Evolutionary conservation across 1,140 invertebrate species (phyloP).

Genomic region (Drosophila cardini): DNA sequence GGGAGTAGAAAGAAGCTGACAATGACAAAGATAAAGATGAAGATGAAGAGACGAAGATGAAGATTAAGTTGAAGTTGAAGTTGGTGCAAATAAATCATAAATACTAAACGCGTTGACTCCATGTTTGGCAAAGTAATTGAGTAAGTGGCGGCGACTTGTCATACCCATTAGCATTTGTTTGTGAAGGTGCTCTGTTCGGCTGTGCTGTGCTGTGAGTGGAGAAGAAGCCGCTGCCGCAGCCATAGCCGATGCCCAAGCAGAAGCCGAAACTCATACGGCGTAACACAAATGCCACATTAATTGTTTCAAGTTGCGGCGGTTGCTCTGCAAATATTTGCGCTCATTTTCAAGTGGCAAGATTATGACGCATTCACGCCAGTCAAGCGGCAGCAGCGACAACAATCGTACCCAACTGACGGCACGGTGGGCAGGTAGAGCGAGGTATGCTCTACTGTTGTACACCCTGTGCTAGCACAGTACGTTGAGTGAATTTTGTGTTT

Average conservation of each 20-base stretch:
- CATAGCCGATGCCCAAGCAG: conserved; percentile 47
- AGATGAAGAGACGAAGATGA: conserved; percentile 37
- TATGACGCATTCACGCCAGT: conserved; percentile 81
- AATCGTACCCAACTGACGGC: background rate
- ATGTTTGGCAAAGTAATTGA: conserved; percentile 82
- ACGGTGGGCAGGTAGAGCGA: too few relatives aligned
- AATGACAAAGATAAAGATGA: background rate
- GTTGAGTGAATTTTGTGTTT: too few relatives aligned
- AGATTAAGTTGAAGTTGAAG: conserved; percentile 33
- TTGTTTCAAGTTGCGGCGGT: conserved; percentile 78
- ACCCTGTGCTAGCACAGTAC: too few relatives aligned
- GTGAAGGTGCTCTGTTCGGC: too few relatives aligned
- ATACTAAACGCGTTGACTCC: conserved; percentile 61
- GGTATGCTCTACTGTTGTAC: too few relatives aligned
- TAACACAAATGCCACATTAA: conserved; percentile 82
- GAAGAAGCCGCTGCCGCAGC: conserved; percentile 4
- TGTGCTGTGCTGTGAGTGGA: conserved; percentile 40
- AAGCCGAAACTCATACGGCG: conserved; percentile 79
- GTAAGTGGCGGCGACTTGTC: conserved; percentile 78
- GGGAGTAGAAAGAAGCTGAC: too few relatives aligned
- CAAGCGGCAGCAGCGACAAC: conserved; percentile 33
- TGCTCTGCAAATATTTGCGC: conserved; percentile 72
- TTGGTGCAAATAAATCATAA: conserved; percentile 79
- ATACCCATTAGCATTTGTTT: conserved; percentile 83
- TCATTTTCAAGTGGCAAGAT: conserved; percentile 81